A percentile compares a stretch with the other conserved stretches of the same genome.
These are phyloP conservation scores for Pseudopodoces humilis DNA, from an alignment of 2,113 vertebrate species.

Conservation along the genomic window DNA sequence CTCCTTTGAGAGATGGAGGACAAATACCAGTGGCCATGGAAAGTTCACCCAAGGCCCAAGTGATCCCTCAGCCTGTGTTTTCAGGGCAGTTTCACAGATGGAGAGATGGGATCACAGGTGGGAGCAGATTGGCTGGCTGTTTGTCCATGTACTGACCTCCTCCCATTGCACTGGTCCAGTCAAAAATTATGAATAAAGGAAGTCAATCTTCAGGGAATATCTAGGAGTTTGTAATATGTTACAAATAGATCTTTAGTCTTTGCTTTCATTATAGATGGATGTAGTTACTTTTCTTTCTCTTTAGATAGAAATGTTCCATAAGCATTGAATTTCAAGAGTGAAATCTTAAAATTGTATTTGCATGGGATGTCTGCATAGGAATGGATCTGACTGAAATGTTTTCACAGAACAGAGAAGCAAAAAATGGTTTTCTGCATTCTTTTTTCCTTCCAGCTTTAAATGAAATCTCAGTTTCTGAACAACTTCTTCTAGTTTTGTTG, in stretches of 20 bases:
- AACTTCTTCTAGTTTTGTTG: neutral
- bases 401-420: neutral
- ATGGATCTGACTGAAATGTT: neutral
- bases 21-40: neutral
- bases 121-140: neutral
- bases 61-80: neutral
- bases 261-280: neutral
- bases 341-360: neutral
- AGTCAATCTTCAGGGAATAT: neutral
- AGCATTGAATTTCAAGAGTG: neutral
- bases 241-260: neutral
- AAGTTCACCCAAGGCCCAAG: neutral
- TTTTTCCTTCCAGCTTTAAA: neutral
- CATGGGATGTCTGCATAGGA: neutral
- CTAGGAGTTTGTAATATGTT: neutral
- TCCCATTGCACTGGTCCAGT: neutral
- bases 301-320: neutral
- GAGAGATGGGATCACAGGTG: neutral
- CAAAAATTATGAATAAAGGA: neutral
- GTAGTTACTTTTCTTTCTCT: neutral
- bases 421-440: neutral
- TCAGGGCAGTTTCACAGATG: neutral
- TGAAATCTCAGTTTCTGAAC: neutral
- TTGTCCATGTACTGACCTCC: rapidly evolving
- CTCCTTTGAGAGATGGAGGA: neutral